Evolutionary conservation across 2,888 invertebrate species (phyloP).

Genomic region (Cheiracanthium punctorium): DNA sequence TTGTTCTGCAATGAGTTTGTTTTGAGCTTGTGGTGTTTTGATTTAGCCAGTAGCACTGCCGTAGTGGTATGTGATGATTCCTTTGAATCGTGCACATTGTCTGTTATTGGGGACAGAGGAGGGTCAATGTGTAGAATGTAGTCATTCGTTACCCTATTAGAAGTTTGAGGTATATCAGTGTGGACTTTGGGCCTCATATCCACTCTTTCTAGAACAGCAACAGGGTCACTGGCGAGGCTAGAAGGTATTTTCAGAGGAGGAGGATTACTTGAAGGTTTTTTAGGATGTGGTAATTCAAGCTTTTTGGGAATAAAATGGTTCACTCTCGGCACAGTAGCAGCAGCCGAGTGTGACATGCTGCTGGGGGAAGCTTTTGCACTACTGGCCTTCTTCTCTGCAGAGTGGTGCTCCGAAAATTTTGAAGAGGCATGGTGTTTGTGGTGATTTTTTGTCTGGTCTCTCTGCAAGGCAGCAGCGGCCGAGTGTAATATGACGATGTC

Average conservation of each 20-base stretch:
- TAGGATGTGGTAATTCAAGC: background rate
- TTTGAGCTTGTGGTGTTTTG: constrained; percentile 13
- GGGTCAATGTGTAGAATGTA: no score
- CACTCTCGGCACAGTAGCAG: background rate
- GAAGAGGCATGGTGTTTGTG: background rate
- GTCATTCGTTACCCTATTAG: background rate
- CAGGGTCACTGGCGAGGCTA: constrained; percentile 4
- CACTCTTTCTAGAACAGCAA: constrained; percentile 9
- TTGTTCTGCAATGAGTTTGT: background rate
- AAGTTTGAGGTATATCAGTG: background rate
- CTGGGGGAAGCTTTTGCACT: background rate
- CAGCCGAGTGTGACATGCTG: background rate
- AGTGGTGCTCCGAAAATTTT: background rate
- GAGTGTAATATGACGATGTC: no score
- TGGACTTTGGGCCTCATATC: background rate
- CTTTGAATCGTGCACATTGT: background rate
- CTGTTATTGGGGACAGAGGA: background rate
- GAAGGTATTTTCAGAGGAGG: background rate
- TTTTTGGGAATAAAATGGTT: constrained; percentile 14
- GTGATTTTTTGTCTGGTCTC: background rate
- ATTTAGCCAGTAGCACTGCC: background rate
- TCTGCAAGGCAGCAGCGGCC: no score
- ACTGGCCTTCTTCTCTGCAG: background rate
- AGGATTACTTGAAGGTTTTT: background rate
- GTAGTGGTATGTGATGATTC: background rate